A percentile compares a stretch with the other conserved stretches of the same genome.
Evolutionary conservation across 2,888 invertebrate species (phyloP).

Genomic region (Drosophila anomalata): DNA sequence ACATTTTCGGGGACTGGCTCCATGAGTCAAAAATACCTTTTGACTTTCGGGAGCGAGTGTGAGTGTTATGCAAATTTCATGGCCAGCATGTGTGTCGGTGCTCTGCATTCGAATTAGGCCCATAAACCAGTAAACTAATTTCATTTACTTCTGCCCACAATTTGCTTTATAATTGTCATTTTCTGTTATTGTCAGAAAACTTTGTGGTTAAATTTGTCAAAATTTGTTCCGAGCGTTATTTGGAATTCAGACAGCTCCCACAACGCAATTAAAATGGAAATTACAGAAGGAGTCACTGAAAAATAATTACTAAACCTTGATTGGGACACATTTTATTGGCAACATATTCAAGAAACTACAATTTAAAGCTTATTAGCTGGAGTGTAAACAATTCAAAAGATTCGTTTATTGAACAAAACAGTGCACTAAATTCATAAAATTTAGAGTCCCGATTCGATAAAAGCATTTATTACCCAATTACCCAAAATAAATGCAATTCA

Average conservation of each 20-base stretch:
- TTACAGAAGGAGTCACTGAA: conserved; percentile 19
- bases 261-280: conserved; percentile 1
- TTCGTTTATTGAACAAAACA: neutral
- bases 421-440: no score
- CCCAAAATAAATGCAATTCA: neutral
- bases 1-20: conserved; percentile 24
- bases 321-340: neutral
- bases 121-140: conserved; percentile 61
- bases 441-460: neutral
- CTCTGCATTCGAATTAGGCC: conserved; percentile 40
- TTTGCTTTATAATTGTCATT: conserved; percentile 47
- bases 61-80: conserved; percentile 38
- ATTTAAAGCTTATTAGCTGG: neutral
- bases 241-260: conserved; percentile 1
- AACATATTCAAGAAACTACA: neutral
- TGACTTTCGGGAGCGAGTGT: conserved; percentile 5
- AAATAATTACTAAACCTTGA: neutral
- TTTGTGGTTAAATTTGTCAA: conserved; percentile 43
- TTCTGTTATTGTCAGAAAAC: conserved; percentile 41
- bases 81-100: conserved; percentile 32
- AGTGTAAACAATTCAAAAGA: neutral
- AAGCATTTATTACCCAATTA: neutral
- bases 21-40: conserved; percentile 16
- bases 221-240: conserved; percentile 12
- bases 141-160: conserved; percentile 44